Evolutionary conservation across 30 jellyfish, hydroid and myxozoan genomes (phyloP), one percentile per base, ranked within the genome.

Genomic region (Cassiopea andromeda): DNA sequence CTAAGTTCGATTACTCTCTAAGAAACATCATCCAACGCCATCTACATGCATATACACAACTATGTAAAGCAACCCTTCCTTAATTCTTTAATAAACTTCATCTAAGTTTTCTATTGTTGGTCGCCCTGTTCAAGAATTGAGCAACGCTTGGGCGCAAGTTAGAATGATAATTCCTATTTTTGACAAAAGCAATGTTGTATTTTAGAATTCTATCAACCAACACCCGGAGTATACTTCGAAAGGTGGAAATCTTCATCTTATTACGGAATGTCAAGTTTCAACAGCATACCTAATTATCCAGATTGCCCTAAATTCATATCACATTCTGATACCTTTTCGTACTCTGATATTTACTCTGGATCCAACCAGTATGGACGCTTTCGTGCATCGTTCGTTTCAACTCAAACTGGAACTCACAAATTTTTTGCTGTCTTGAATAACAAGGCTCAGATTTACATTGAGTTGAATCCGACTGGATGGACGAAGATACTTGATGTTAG

Each of bases 331-430:
- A 81, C 46, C 3, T 66, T 81, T 67, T 38, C 27, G 44, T 66
- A 81, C 73, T 1, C 81, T 3, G 46, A 45, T 12, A 48, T 47
- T 38, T 18, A 77, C 57, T 5, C 0, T 17, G 14, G 15, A 64
- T 27, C 38, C 38, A 13, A 64, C 2, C 90, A 81, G 57, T 73
- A 64, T 81, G 80, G 68, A 38, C 80, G 90, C n/a, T 81, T 60
- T 16, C 79, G 81, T 15, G 78, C 90, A 2, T 8, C 64, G 1
- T 81, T 81, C 19, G 90, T 81, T 16, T 81, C 90, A 18, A 60
- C 81, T 7, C 83, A 81, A 67, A 50, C 66, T 66, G 90, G 90
- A 1, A 81, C 13, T 60, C 90, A 81, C 60, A 81, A 81, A 58
- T 81, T 81, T 60, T 81, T 70, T 81, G 90, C 70, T 12, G 7